Base-by-base conservation (phyloP, 2,797 vertebrate genomes). In the Sciaenops ocellatus region DNA sequence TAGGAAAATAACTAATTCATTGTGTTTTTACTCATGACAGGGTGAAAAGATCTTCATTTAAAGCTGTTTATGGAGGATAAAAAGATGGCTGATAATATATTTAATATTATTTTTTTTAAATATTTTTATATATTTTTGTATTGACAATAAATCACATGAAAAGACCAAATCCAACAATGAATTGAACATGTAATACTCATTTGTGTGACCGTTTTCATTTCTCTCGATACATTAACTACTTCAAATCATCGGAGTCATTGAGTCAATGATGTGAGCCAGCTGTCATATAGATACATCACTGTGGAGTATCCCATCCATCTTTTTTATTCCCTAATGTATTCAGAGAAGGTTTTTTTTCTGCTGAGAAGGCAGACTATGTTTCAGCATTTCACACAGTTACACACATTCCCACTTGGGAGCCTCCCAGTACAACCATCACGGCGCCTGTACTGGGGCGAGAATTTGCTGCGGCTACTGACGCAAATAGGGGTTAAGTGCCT, bases 251-350 rank as follows among this genome's bases (percentile, higher is more conserved):
- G n/a, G 46, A 54, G 77, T 65, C 48, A 69, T 5, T 7, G 52
- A 66, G 54, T 71, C 80, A 42, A 26, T 62, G 51, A 65, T 47
- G 59, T 73, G 72, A 76, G 18, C 60, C 66, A 68, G 64, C 73
- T 78, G 82, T 78, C 62, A 20, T 50, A 4, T 48, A 65, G 50
- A 76, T 69, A n/a, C 61, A 71, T 84, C 75, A 62, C 71, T 13
- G 46, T 57, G n/a, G 59, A 72, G 82, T 82, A 1, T 42, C 65
- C 57, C 79, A 85, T 90, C 84, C 80, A 73, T 91, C 84, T 83
- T 79, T 57, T 30, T 75, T 64, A 61, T 48, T n/a, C 46, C 68
- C 63, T 73, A 13, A 76, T 76, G 41, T 75, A 65, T 62, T 68
- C 82, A 56, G 61, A 12, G 57, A 16, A 28, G 28, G 34, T 9